phyloP scores from a whole-genome alignment of 2,797 vertebrate genomes.

The Pygocentrus nattereri region DNA sequence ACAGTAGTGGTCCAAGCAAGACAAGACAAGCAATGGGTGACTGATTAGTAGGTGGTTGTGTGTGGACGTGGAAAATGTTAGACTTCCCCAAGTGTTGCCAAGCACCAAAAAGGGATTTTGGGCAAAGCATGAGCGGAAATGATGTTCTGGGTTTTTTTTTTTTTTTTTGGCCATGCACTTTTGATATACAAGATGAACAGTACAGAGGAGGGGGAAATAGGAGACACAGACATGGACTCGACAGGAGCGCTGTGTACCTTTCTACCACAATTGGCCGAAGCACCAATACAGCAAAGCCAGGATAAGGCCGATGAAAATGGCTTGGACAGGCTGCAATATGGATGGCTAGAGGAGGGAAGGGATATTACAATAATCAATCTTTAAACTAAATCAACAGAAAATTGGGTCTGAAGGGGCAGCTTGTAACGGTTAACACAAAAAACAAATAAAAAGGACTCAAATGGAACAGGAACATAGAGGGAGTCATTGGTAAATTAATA shows the following conservation, averaged over 20 bases:
- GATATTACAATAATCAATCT: conserved; percentile 90
- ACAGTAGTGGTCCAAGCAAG: conserved; percentile 63
- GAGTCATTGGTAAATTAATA: conserved; percentile 30
- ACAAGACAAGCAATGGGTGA: conserved; percentile 79
- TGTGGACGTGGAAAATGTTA: conserved; percentile 43
- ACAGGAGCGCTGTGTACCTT: conserved; percentile 94
- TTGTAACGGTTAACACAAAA: conserved; percentile 16
- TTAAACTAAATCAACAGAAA: conserved; percentile 68
- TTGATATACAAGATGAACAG: conserved; percentile 67
- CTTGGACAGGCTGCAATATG: conserved; percentile 99
- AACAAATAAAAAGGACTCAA: conserved; percentile 9
- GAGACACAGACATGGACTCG: conserved; percentile 84
- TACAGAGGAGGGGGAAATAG: conserved; percentile 61
- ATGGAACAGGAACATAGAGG: conserved; percentile 28
- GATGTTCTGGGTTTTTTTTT: conserved; percentile 46
- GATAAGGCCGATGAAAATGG: conserved; percentile 99
- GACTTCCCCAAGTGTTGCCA: conserved; percentile 37
- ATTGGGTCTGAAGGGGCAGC: conserved; percentile 41
- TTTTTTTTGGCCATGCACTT: conserved; percentile 80
- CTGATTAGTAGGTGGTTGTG: conserved; percentile 71
- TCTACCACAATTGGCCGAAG: conserved; percentile 99
- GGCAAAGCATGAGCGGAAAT: conserved; percentile 45
- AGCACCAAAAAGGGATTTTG: conserved; percentile 52
- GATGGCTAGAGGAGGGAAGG: conserved; percentile 97
- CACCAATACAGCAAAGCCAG: conserved; percentile 99